Base-by-base conservation (phyloP, 2,113 vertebrate genomes). In the Actenoides hombroni region DNA sequence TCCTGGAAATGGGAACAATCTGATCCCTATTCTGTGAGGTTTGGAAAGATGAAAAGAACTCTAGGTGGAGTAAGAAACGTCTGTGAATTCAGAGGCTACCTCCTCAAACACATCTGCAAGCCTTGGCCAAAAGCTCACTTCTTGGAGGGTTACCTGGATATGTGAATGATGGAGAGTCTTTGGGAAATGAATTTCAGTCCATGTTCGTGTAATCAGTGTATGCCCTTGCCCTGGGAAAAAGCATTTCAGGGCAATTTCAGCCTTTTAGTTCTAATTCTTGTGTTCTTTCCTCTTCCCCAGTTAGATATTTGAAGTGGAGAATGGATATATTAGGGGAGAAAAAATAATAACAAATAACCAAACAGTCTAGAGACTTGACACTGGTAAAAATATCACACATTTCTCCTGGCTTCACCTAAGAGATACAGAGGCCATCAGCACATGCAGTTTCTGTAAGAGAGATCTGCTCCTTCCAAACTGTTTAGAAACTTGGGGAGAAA, bases 261-360 rank as follows among this genome's bases (percentile, higher is more conserved):
- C 26, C 40, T 85, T 88, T 79, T 35, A 40, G 13, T 68, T 75
- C 65, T 87, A 54, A 69, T 40, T 8, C 5, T 74, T 53, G 17
- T 18, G 18, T 60, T 83, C 42, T 57, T 84, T 61, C 37, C 26
- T 80, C 26, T 74, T 64, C 23, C 40, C 14, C 35, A 65, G 57
- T 59, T 53, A 6, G 7, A 74, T 29, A 91, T 92, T 59, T 92
- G 16, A 79, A 53, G 10, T 26, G 4, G n/a, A 14, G 40, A 93
- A 83, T 29, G 10, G 49, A 60, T 48, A 59, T 8, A 39, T 13
- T 16, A 11, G 0, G 0, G 20, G 5, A 1, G 3, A 35, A 35
- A 46, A 35, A 33, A 60, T 44, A 83, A 53, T 68, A n/a, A n/a
- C 16, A 24, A 33, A 46, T 23, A 69, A 82, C 64, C 11, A 75